Evolutionary conservation across 2,888 invertebrate genomes (phyloP), one percentile per base, ranked within the genome.

Genomic region (Mystacides longicornis): DNA sequence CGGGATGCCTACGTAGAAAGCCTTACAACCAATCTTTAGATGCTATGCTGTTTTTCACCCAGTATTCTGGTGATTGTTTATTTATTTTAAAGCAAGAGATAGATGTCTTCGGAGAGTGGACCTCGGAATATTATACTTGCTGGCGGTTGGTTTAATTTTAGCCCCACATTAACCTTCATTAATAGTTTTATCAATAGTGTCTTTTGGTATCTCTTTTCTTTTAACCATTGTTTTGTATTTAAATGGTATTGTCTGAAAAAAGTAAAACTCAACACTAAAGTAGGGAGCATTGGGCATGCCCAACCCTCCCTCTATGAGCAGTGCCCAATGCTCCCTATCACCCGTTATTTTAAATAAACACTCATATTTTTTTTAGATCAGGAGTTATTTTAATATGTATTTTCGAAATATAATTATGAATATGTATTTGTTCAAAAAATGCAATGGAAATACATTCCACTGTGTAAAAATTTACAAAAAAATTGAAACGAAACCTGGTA

Each of bases 261-360:
- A 11, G 16, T 14, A 43, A 43, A 11, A 43, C 7, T 14, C 7
- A 14, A 43, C 18, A 43, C 16, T 43, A 11, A 11, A 45, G 20
- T 3, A 45, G 45, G 45, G 45, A 45, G 21, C 45, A 20, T 45
- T 45, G 45, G 45, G 45, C 21, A 45, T 45, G 45, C 21, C 21
- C 45, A 45, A 45, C 20, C 45, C 45, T 45, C 45, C 45, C 45
- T 45, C 45, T 45, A 19, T 5, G 20, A 20, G 11, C 45, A 45
- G 45, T 45, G 45, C 45, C 45, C 45, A 45, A 45, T 45, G 45
- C 45, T 45, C 45, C 45, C 45, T 45, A 21, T 45, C 45, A 45
- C 45, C 14, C 45, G 20, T 45, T 7, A 45, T 45, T 45, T 3
- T 45, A 45, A 45, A 45, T 45, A 45, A 11, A 45, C 20, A 19